Conservation (phyloP, 2,113 vertebrate species). For the Callopanchax toddi region DNA sequence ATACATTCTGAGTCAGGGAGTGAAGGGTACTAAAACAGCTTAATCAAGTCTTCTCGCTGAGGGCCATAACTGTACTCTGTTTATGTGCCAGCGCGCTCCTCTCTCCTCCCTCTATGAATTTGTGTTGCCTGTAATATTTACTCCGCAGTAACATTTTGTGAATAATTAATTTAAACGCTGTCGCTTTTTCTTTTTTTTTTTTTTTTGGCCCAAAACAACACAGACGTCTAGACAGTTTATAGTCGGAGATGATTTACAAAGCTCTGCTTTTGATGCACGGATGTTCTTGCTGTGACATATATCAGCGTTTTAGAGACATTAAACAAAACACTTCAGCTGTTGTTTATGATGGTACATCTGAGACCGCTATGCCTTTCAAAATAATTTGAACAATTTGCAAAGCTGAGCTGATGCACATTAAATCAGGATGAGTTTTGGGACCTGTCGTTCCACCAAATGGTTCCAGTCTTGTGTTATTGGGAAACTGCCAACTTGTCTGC, state of each 20-base stretch:
- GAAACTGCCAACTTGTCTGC: background rate
- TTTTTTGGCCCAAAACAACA: constrained; percentile 40
- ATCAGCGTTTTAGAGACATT: constrained; percentile 15
- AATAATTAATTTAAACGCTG: constrained; percentile 65
- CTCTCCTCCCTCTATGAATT: constrained; percentile 22
- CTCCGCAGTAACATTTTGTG: constrained; percentile 29
- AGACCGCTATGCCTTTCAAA: constrained; percentile 21
- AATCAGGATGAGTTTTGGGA: constrained; percentile 3
- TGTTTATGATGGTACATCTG: constrained; percentile 22
- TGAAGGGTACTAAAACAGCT: constrained; percentile 56
- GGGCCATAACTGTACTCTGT: constrained; percentile 56
- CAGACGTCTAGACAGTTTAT: constrained; percentile 28
- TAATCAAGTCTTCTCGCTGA: constrained; percentile 63
- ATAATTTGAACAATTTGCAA: constrained; percentile 17
- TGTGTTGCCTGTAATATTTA: constrained; percentile 61
- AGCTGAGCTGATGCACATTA: constrained; percentile 15
- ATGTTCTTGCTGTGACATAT: constrained; percentile 19
- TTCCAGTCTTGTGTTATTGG: background rate
- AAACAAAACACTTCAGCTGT: constrained; percentile 12
- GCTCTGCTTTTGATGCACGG: constrained; percentile 27
- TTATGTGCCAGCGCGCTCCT: constrained; percentile 40
- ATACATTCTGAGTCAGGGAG: constrained; percentile 46
- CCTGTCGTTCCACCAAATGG: background rate
- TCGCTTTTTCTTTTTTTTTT: too few species aligned
- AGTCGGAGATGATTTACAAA: constrained; percentile 38